Evolutionary conservation across 2,888 invertebrate species (phyloP).

Genomic region (Pelosia muscerda): DNA sequence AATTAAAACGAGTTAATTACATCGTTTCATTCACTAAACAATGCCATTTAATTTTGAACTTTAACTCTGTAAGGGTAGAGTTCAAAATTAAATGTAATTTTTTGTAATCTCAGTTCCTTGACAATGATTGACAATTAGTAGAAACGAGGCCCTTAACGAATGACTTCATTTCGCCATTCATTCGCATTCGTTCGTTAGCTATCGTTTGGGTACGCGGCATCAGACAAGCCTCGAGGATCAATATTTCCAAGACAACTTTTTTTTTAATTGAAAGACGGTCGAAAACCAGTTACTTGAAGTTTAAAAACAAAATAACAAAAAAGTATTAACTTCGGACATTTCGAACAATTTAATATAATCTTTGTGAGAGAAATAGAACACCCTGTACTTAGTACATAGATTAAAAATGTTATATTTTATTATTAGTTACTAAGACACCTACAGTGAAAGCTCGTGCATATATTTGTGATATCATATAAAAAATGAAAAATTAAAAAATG

Average conservation of each 20-base stretch:
- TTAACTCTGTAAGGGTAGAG: no score
- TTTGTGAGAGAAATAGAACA: conserved; percentile 29
- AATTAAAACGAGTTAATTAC: no score
- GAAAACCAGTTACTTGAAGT: neutral
- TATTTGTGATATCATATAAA: conserved; percentile 2
- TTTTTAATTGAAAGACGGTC: neutral
- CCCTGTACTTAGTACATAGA: conserved; percentile 22
- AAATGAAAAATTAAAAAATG: neutral
- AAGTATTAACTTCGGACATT: neutral
- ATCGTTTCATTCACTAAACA: no score
- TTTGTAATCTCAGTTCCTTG: no score
- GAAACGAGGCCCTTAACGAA: no score
- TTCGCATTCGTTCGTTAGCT: neutral
- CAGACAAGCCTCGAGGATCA: neutral
- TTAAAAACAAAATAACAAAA: conserved; percentile 12
- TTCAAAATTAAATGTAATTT: no score
- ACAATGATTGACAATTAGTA: no score
- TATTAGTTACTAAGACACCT: conserved; percentile 12
- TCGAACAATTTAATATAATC: neutral
- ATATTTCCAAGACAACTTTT: neutral
- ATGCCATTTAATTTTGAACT: no score
- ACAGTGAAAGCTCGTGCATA: conserved; percentile 17
- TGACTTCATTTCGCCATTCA: neutral
- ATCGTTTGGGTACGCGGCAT: neutral
- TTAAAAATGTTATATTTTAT: conserved; percentile 5